Evolutionary conservation across 2,888 invertebrate genomes (phyloP).

Genomic region (Venusia cambrica): DNA sequence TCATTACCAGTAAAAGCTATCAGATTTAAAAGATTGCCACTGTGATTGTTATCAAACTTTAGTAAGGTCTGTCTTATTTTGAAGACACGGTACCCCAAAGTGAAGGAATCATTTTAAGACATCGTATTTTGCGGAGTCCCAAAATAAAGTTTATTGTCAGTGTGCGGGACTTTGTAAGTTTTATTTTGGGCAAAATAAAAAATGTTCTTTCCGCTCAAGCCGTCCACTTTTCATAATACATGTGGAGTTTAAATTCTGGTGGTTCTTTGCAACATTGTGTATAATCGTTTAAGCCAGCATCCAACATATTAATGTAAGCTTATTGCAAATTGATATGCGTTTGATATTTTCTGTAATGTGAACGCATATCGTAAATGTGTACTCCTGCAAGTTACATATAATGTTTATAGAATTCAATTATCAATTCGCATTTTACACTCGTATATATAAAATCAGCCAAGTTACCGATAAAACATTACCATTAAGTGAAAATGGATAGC

Average conservation of each 20-base stretch:
- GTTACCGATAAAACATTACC: too few species aligned
- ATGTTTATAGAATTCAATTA: too few species aligned
- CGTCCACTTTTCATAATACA: conserved; percentile 32
- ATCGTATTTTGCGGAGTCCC: conserved; percentile 52
- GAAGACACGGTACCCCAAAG: conserved; percentile 25
- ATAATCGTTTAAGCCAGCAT: neutral
- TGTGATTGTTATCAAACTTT: too few species aligned
- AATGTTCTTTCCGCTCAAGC: conserved; percentile 19
- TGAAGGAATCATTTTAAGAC: conserved; percentile 56
- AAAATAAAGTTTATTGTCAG: conserved; percentile 71
- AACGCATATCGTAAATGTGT: too few species aligned
- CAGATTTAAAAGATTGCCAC: too few species aligned
- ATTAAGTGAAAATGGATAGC: too few species aligned
- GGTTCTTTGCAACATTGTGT: conserved; percentile 30
- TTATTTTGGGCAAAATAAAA: conserved; percentile 19
- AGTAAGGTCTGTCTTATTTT: too few species aligned
- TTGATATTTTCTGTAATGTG: conserved; percentile 1
- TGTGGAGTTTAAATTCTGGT: conserved; percentile 12
- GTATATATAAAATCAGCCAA: too few species aligned
- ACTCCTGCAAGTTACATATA: too few species aligned
- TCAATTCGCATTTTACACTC: too few species aligned
- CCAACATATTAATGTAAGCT: neutral
- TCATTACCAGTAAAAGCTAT: too few species aligned
- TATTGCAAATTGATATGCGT: conserved; percentile 1
- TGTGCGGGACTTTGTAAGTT: conserved; percentile 41